Conservation (phyloP, 2,888 invertebrate species). For the Odontothrips loti region DNA sequence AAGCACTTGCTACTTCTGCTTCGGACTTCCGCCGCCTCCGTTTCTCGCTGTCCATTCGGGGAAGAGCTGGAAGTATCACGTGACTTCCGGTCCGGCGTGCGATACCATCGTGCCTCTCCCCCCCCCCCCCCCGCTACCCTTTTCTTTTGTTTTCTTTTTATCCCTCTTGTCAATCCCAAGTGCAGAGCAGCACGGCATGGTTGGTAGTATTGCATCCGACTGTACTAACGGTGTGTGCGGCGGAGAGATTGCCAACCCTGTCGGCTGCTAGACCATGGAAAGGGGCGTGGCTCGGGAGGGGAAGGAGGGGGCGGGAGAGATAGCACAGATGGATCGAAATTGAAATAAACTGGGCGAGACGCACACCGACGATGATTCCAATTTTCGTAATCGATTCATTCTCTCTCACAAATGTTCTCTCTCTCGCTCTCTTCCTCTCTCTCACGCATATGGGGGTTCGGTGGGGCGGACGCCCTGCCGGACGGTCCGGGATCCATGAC, state of each 20-base stretch:
- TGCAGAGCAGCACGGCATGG: background rate
- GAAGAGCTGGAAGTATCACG: background rate
- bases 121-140: background rate
- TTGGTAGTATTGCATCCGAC: background rate
- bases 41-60: background rate
- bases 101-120: background rate
- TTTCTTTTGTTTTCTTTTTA: background rate
- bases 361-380: background rate
- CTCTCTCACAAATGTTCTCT: background rate
- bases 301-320: background rate
- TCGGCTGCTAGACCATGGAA: too few relatives aligned
- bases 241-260: background rate
- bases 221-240: background rate
- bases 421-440: too few relatives aligned
- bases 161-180: background rate
- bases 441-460: background rate
- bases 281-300: background rate
- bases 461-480: background rate
- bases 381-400: background rate
- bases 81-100: constrained; percentile 13
- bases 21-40: constrained; percentile 2
- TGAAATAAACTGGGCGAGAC: background rate
- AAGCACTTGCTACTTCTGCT: background rate
- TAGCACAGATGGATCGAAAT: background rate
- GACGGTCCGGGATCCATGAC: background rate